These are phyloP conservation scores for Astreopora myriophthalma DNA, from an alignment of 64 coral and sea anemone genomes.

Conservation along the genomic window DNA sequence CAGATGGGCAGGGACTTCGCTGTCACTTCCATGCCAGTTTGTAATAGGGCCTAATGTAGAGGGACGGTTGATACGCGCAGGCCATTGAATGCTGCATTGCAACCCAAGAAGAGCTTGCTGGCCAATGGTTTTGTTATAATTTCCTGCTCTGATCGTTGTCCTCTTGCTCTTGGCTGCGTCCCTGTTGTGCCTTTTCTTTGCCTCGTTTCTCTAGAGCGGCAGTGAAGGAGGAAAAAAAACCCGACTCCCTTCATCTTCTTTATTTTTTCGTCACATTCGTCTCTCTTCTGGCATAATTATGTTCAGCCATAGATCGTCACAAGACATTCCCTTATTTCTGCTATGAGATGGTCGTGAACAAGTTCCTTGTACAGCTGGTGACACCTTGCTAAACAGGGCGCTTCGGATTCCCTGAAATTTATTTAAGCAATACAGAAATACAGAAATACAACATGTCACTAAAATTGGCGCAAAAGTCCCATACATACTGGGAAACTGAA, in stretches of 20 bases:
- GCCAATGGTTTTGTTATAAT: neutral
- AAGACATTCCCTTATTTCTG: neutral
- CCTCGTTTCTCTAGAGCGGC: neutral
- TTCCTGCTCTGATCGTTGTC: neutral
- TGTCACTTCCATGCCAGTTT: neutral
- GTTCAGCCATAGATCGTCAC: neutral
- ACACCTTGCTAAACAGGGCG: too few species aligned
- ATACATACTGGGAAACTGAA: too few species aligned
- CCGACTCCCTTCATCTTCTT: neutral
- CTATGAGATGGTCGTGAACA: too few species aligned
- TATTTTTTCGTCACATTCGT: neutral
- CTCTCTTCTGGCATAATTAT: neutral
- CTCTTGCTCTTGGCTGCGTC: neutral
- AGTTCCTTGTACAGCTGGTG: too few species aligned
- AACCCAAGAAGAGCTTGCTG: constrained; percentile 17
- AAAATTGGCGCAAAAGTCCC: too few species aligned
- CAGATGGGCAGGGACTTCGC: neutral
- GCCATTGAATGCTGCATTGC: constrained; percentile 11
- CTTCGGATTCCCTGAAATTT: too few species aligned
- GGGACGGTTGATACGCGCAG: neutral
- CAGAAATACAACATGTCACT: too few species aligned
- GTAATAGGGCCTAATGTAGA: neutral
- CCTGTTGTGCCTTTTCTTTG: neutral
- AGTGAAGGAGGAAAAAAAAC: constrained; percentile 5
- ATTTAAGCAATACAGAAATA: too few species aligned